Base-by-base conservation (phyloP, 2,888 invertebrate species). In the Elgonia sp. region DNA sequence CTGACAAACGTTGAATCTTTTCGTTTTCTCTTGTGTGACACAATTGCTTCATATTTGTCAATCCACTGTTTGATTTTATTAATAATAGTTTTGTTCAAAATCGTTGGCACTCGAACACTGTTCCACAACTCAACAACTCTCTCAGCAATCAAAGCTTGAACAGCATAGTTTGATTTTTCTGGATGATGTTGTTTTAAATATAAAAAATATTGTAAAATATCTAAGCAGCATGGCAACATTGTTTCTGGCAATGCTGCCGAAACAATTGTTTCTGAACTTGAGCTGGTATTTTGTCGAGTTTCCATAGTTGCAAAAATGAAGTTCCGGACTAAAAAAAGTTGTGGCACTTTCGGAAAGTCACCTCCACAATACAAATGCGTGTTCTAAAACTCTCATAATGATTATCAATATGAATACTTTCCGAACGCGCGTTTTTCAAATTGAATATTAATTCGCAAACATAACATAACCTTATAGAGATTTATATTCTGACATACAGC, bases 21-120 rank as follows among this genome's bases (percentile, higher is more conserved):
- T 50, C 69, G 69, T 50, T 69, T 69, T 50, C 50, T 42, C 39
- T 69, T 20, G 29, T 69, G 50, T 12, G 21, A 6, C 50, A 69
- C 16, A 69, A 69, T 2, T 69, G 18, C 69, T 46, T 69, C 69
- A 46, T 69, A 69, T 69, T 21, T 69, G n/a, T 50, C 69, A 69
- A 42, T 21, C 69, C 69, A 69, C 7, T 50, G 18, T 69, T 42
- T 69, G 16, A 69, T 20, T 21, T 69, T 69, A 50, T 69, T 69
- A 46, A 21, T 69, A 50, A 69, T 50, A 39, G 69, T 20, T 69
- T 50, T 50, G 8, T 20, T 10, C 18, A 21, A 21, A 50, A 21
- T 50, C 12, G 50, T 50, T 46, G 69, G 69, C 12, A 69, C 42
- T 42, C 46, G 37, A 42, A 69, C 46, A 16, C 50, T 69, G 50